A percentile compares a stretch with the other conserved stretches of the same genome.
Evolutionary conservation across 1,140 invertebrate genomes (phyloP).

Genomic region (Trigoniulus corallinus): DNA sequence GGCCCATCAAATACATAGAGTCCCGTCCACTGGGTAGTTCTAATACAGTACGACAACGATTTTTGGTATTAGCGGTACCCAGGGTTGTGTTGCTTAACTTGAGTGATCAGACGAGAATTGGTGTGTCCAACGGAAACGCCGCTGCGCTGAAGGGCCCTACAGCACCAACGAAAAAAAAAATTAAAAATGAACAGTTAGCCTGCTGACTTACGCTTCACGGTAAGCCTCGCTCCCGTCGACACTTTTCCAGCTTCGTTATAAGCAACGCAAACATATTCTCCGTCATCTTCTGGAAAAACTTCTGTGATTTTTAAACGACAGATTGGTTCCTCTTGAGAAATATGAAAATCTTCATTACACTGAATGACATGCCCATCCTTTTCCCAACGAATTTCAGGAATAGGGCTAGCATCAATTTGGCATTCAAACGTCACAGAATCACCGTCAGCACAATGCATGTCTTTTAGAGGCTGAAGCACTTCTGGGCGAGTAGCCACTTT

Average conservation of each 20-base stretch:
- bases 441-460: conserved; percentile 62
- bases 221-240: conserved; percentile 54
- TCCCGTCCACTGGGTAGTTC: too few relatives aligned
- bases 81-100: too few relatives aligned
- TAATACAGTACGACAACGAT: too few relatives aligned
- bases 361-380: conserved; percentile 49
- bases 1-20: too few relatives aligned
- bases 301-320: conserved; percentile 51
- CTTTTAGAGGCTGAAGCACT: conserved; percentile 46
- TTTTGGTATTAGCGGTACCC: too few relatives aligned
- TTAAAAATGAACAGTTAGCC: too few relatives aligned
- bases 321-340: conserved; percentile 36
- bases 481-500: conserved; percentile 53
- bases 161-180: too few relatives aligned
- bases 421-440: conserved; percentile 61
- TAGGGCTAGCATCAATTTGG: conserved; percentile 42
- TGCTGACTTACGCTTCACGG: conserved; percentile 50
- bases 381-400: conserved; percentile 51
- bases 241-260: conserved; percentile 62
- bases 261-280: conserved; percentile 70
- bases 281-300: conserved; percentile 69
- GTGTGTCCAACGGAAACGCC: too few relatives aligned
- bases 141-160: too few relatives aligned
- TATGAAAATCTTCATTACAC: conserved; percentile 13
- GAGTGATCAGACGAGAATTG: too few relatives aligned